Conservation (phyloP, 2,113 vertebrate species). For the Antechinus flavipes region DNA sequence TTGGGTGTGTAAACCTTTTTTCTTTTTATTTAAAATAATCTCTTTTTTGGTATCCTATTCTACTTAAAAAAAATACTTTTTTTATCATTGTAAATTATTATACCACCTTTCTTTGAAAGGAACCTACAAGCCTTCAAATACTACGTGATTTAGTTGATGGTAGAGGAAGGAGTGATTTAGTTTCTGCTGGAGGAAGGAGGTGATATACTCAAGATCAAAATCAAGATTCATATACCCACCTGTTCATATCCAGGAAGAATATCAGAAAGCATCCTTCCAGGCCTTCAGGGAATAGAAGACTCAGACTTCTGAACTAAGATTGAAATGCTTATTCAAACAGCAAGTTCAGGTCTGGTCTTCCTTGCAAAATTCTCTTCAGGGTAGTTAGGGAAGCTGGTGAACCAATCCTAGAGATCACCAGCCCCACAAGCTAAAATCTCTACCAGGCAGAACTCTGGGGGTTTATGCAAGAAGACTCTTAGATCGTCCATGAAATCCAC, state of each 20-base stretch:
- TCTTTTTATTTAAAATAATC: too few species aligned
- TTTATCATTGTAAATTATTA: background rate
- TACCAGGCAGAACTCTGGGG: background rate
- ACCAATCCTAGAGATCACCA: background rate
- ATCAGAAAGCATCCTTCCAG: background rate
- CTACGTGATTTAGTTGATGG: background rate
- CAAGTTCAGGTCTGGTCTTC: background rate
- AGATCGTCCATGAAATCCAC: background rate
- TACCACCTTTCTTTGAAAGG: background rate
- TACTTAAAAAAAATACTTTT: background rate
- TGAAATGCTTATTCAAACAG: background rate
- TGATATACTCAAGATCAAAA: background rate
- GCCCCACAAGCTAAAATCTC: background rate
- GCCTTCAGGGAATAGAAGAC: background rate
- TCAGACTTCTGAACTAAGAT: background rate
- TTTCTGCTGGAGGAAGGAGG: too few species aligned
- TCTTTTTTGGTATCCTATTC: background rate
- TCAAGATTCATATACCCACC: background rate
- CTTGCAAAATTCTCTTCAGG: background rate
- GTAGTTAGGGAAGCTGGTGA: background rate
- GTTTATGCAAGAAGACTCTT: background rate
- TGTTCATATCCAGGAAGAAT: background rate
- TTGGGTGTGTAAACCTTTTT: too few species aligned
- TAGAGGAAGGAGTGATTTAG: background rate
- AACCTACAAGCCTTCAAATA: background rate